Evolutionary conservation across 2,797 vertebrate species (phyloP).

Genomic region (Pangasius sanitwongsei): DNA sequence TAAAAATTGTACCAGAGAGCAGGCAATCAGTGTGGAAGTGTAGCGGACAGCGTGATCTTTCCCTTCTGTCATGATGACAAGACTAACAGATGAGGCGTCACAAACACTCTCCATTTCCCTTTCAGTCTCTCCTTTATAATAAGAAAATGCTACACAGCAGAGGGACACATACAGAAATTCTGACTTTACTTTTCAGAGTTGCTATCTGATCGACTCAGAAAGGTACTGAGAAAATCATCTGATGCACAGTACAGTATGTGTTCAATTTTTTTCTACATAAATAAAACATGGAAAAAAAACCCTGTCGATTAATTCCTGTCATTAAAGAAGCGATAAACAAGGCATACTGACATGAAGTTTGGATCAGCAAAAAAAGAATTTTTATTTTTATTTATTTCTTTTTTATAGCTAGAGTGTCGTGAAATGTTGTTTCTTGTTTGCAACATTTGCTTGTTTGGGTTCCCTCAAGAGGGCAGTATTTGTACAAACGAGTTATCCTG

Average conservation of each 20-base stretch:
- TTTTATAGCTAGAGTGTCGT: conserved; percentile 10
- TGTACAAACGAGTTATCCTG: conserved; percentile 61
- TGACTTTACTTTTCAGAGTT: neutral
- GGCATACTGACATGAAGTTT: conserved; percentile 7
- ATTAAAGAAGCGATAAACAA: neutral
- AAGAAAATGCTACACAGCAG: neutral
- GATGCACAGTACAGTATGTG: neutral
- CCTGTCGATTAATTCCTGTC: too few relatives aligned
- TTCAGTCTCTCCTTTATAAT: conserved; percentile 15
- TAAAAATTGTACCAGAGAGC: neutral
- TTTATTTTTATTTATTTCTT: neutral
- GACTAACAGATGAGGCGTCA: conserved; percentile 39
- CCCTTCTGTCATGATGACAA: conserved; percentile 55
- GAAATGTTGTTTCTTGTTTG: neutral
- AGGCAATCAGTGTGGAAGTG: conserved; percentile 66
- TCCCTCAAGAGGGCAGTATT: conserved; percentile 81
- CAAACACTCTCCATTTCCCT: conserved; percentile 26
- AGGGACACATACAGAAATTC: neutral
- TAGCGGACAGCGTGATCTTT: conserved; percentile 65
- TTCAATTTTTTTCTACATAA: neutral
- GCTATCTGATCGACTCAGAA: neutral
- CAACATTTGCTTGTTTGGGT: conserved; percentile 53
- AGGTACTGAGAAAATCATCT: neutral
- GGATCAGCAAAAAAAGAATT: neutral
- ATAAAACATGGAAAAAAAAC: neutral